Conservation (phyloP, 2,113 vertebrate genomes). For the Monopterus albus region DNA sequence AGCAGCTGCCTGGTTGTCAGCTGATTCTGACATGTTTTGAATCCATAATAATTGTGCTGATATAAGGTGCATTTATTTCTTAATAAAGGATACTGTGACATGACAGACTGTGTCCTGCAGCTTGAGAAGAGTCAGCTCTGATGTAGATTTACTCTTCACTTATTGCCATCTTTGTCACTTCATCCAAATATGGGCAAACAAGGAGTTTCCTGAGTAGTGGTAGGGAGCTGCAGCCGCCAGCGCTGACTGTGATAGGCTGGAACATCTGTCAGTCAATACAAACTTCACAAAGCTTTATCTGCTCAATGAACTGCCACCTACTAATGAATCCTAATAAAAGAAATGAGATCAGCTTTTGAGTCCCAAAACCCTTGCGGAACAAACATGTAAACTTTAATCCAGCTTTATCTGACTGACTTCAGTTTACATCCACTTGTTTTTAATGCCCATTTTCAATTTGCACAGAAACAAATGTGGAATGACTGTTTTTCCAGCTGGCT, state of each 20-base stretch:
- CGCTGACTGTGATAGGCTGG: background rate
- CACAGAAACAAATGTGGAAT: too few species aligned
- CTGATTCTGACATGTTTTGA: background rate
- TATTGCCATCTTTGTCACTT: background rate
- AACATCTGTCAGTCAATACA: background rate
- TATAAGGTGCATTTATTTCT: background rate
- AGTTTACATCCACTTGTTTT: too few species aligned
- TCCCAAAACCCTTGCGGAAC: too few species aligned
- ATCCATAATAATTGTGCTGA: background rate
- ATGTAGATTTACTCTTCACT: background rate
- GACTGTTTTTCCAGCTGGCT: too few species aligned
- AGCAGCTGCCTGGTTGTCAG: background rate
- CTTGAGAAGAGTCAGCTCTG: conserved; percentile 14
- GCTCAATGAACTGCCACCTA: too few species aligned
- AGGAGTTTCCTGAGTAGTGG: background rate
- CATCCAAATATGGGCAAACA: conserved; percentile 8
- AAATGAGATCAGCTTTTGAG: too few species aligned
- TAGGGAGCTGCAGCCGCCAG: too few species aligned
- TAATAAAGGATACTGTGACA: conserved; percentile 33
- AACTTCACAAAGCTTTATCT: too few species aligned
- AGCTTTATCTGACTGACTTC: too few species aligned
- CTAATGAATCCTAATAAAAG: too few species aligned
- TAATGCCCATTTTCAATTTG: too few species aligned
- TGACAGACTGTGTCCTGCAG: background rate
- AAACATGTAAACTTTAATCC: too few species aligned